These are phyloP conservation scores for Arge pagana DNA, from an alignment of 2,888 invertebrate species.

Conservation along the genomic window DNA sequence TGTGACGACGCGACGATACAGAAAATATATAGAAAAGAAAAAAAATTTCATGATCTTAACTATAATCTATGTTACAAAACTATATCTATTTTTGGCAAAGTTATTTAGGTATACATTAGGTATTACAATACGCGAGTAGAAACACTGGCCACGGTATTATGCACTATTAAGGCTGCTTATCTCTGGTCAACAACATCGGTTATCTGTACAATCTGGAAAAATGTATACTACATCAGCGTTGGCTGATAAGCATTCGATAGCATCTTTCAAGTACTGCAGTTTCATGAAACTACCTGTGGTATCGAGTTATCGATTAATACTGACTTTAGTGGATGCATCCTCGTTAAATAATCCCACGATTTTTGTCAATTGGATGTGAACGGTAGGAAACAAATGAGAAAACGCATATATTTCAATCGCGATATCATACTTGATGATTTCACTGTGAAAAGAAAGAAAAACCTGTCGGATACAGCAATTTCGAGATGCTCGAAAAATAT, in stretches of 20 bases:
- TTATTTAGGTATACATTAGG: conserved; percentile 57
- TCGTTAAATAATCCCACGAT: no score
- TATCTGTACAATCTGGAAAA: conserved; percentile 48
- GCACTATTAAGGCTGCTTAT: conserved; percentile 52
- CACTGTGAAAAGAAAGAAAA: no score
- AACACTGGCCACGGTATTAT: conserved; percentile 58
- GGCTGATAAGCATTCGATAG: no score
- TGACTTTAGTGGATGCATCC: no score
- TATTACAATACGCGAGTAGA: conserved; percentile 55
- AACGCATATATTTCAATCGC: no score
- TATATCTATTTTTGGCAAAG: conserved; percentile 59
- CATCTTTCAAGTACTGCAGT: conserved; percentile 13
- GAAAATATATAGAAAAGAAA: conserved; percentile 27
- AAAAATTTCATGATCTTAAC: conserved; percentile 54
- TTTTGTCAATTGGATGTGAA: no score
- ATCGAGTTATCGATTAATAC: no score
- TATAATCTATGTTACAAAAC: conserved; percentile 57
- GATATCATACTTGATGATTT: no score
- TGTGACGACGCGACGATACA: neutral
- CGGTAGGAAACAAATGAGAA: no score
- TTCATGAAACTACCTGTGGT: no score
- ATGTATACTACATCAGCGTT: conserved; percentile 27
- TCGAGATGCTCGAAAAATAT: neutral
- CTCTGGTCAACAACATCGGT: conserved; percentile 43
- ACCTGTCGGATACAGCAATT: no score